Evolutionary conservation across 2,888 invertebrate genomes (phyloP), one percentile per base, ranked within the genome.

Genomic region (Scaptomyza tumidula): DNA sequence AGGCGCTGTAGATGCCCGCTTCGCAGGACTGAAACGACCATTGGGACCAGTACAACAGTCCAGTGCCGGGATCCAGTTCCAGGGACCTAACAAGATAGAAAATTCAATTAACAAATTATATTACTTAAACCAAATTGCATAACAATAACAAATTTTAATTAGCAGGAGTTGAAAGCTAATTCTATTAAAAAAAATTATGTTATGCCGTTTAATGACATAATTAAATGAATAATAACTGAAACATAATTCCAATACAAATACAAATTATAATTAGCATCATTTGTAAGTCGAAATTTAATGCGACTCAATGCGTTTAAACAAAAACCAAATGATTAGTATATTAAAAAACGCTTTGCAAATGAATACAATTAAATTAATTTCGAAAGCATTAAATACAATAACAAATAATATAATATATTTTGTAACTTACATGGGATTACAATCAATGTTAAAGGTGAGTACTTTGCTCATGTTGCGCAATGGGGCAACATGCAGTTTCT

Each of bases 41-140:
- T 89, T 95, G 95, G 1, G 95, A 93, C 96, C 96, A 97, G 92
- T 95, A 97, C 94, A 97, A 95, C 33, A 93, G 89, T 92, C 97
- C 96, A 66, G 93, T 92, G 67, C 92, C 92, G 0, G 96, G 95
- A 92, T 96, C 94, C 10, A 97, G 93, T 10, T 93, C 95, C 79
- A 97, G 93, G n/a, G 95, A 93, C 84, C 95, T 93, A 79, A 90
- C 92, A 87, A 6, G 13, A 46, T 13, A 11, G 7, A 24, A 19
- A 11, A 43, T 24, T 24, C 1, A 4, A 24, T 24, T 7, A 48
- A 10, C 16, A 0, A 50, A 35, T 24, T 24, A 24, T 2, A 24
- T 24, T 13, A 48, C 6, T 31, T 0, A 50, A 35, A 9, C 27
- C 43, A 14, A n/a, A 16, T 27, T 27, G 0, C 19, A 33, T 33